Evolutionary conservation across 1,140 invertebrate species (phyloP).

Genomic region (Danaus melanippus): DNA sequence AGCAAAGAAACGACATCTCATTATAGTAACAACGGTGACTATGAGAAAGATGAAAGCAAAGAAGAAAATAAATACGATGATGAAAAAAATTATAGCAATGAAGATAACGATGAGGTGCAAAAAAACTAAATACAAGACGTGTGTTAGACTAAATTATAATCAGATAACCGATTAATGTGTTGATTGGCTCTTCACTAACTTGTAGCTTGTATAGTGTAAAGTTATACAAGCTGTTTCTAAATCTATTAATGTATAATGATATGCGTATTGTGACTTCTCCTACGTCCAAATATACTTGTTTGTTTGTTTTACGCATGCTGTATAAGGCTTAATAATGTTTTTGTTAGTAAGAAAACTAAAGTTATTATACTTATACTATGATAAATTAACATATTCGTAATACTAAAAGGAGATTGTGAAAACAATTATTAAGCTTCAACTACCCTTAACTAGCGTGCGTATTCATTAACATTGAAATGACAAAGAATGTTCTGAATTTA

Average conservation of each 20-base stretch:
- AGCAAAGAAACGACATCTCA: too few relatives aligned
- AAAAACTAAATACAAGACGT: slow-evolving; percentile 27
- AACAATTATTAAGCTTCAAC: too few relatives aligned
- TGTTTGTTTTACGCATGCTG: too few relatives aligned
- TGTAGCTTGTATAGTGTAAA: slow-evolving; percentile 22
- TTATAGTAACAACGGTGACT: slow-evolving; percentile 22
- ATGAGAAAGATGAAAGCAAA: slow-evolving; percentile 31
- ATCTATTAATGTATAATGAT: slow-evolving; percentile 7
- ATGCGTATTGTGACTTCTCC: neutral
- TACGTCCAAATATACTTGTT: too few relatives aligned
- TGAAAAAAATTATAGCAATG: slow-evolving; percentile 20
- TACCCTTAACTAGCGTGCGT: too few relatives aligned
- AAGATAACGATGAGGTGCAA: slow-evolving; percentile 30
- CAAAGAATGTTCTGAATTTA: slow-evolving; percentile 2
- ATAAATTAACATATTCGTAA: too few relatives aligned
- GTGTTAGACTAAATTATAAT: slow-evolving; percentile 24
- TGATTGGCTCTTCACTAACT: slow-evolving; percentile 42
- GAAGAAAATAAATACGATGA: slow-evolving; percentile 25
- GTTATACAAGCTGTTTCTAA: slow-evolving; percentile 10
- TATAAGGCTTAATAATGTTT: too few relatives aligned
- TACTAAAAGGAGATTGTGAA: too few relatives aligned
- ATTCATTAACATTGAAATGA: neutral
- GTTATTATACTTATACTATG: too few relatives aligned
- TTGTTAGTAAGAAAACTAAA: too few relatives aligned
- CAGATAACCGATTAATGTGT: slow-evolving; percentile 18